Conservation (phyloP, 2,113 vertebrate genomes). For the Elephantulus edwardii region DNA sequence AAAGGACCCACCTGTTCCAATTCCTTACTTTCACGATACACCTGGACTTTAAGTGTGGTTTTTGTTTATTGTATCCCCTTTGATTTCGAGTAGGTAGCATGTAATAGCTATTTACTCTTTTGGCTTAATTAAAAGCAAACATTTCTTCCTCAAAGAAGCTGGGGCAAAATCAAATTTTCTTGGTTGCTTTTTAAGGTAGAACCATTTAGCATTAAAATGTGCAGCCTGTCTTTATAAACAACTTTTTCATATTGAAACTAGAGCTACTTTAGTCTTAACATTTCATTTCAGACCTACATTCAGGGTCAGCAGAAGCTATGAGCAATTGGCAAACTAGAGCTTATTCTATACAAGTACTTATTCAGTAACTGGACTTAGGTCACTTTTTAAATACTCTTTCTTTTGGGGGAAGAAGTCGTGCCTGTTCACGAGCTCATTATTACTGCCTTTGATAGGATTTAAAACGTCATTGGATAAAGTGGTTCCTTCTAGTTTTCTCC, state of each 20-base stretch:
- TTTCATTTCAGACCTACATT: neutral
- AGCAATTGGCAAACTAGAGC: conserved; percentile 7
- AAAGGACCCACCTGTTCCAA: neutral
- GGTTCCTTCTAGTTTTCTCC: conserved; percentile 65
- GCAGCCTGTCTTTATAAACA: conserved; percentile 50
- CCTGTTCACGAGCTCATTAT: conserved; percentile 54
- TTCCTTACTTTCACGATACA: conserved; percentile 27
- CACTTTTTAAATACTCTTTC: conserved; percentile 57
- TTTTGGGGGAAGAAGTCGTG: conserved; percentile 62
- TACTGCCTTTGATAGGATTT: conserved; percentile 31
- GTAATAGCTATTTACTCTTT: conserved; percentile 40
- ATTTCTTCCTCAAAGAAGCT: conserved; percentile 12
- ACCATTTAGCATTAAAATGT: conserved; percentile 18
- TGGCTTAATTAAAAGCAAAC: conserved; percentile 50
- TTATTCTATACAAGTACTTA: conserved; percentile 24
- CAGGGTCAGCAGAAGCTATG: neutral
- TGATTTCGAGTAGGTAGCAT: conserved; percentile 54
- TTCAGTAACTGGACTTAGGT: conserved; percentile 43
- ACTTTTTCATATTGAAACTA: neutral
- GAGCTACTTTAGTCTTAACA: conserved; percentile 51
- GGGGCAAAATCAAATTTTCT: conserved; percentile 16
- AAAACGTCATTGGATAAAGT: conserved; percentile 63
- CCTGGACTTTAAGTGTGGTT: conserved; percentile 8
- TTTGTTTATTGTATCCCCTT: conserved; percentile 25
- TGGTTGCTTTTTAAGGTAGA: conserved; percentile 28